Evolutionary conservation across 2,888 invertebrate species (phyloP), one percentile per base, ranked within the genome.

Genomic region (Habroteleia sp.): DNA sequence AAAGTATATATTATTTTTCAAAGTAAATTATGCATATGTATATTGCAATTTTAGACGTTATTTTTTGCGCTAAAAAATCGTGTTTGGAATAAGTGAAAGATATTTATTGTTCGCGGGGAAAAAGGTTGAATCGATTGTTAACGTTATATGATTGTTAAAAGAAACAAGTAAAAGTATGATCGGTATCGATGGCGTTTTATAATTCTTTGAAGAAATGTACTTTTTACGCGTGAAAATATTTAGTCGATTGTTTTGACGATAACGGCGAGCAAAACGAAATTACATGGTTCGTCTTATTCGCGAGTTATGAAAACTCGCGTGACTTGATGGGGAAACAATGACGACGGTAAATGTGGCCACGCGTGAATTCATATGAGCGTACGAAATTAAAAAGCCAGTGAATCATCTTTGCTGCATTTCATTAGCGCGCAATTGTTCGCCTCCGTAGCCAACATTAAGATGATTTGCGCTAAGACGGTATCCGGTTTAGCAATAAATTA

Each of bases 81-180:
- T 2, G 20, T 11, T 35, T 7, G 20, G 5, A 65, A 35, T 48
- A 39, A 56, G 56, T 27, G 58, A 58, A 46, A 56, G 48, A 56
- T 46, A 68, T 50, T 58, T 31, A 56, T 50, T 68, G 58, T 48
- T 48, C 14, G 20, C 20, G 33, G 13, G 8, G 56, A 23, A 46
- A 60, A 50, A 60, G 41, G 31, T 35, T 4, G 31, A 35, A 46
- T 48, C 46, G 56, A 35, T 58, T 23, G 66, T 11, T 11, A 41
- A 54, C 46, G 25, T 41, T 39, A 48, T n/a, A n/a, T 14, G 41
- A 27, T 20, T 58, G 8, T 2, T 48, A 20, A 50, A 50, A 58
- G 48, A 42, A 69, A 42, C 23, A 8, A 52, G 68, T 58, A 50
- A 60, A 69, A 69, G 68, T 42, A 37, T 37, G 68, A 68, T 68